These are phyloP conservation scores for Tetanocera ferruginea DNA, from an alignment of 2,888 invertebrate species.

Conservation along the genomic window DNA sequence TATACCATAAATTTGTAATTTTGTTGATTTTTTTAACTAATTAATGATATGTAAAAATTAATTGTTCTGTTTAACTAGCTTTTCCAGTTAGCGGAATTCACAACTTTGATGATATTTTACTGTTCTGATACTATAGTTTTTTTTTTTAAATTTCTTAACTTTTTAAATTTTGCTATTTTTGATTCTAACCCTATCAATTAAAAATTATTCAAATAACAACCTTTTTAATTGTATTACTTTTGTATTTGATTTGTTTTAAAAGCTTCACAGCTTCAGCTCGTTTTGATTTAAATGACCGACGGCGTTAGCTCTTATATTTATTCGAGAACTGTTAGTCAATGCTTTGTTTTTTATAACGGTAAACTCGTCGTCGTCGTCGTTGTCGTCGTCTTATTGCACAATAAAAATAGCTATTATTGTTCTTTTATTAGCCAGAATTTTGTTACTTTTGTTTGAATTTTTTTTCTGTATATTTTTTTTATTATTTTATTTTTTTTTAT, in stretches of 20 bases:
- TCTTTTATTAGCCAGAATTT: neutral
- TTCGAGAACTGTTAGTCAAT: too few relatives aligned
- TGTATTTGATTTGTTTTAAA: neutral
- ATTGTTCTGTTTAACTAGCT: slow-evolving; percentile 23
- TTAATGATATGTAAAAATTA: slow-evolving; percentile 38
- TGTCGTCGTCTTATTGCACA: too few relatives aligned
- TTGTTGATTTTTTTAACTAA: slow-evolving; percentile 2
- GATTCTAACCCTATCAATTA: neutral
- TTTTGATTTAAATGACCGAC: too few relatives aligned
- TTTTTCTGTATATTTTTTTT: too few relatives aligned
- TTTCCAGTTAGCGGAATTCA: slow-evolving; percentile 11
- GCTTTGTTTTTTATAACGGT: too few relatives aligned
- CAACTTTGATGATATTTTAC: slow-evolving; percentile 16
- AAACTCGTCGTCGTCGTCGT: too few relatives aligned
- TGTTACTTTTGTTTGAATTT: neutral
- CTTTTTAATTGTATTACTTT: slow-evolving; percentile 18
- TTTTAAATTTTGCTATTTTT: neutral
- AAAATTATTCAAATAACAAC: slow-evolving; percentile 14
- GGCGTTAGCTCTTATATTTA: too few relatives aligned
- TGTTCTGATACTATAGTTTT: slow-evolving; percentile 33
- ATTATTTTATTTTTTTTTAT: neutral
- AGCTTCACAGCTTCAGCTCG: neutral
- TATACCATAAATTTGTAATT: slow-evolving; percentile 28
- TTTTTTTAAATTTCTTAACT: neutral
- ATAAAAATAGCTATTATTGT: neutral